phyloP scores from a whole-genome alignment of 2,797 vertebrate species.

The Cichlasoma orientale region DNA sequence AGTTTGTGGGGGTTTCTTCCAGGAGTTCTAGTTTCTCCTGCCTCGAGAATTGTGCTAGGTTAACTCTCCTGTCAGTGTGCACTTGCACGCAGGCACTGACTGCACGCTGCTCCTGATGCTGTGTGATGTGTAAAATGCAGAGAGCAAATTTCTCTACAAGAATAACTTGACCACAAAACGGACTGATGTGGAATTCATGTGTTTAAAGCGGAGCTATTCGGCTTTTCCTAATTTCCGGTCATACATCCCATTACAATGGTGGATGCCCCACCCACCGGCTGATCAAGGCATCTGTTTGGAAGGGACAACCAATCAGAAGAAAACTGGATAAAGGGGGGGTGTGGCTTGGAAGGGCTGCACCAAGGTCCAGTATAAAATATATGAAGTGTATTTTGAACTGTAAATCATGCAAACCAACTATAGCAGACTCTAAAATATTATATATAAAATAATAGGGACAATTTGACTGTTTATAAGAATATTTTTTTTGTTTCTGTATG shows the following conservation, averaged over 20 bases:
- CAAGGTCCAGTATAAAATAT: not conserved
- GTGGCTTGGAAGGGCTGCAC: not conserved
- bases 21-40: not conserved
- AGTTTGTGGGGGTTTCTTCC: not conserved
- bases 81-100: not conserved
- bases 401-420: no score
- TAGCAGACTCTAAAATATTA: no score
- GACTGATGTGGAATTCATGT: not conserved
- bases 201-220: not conserved
- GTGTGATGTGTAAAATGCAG: not conserved
- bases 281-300: not conserved
- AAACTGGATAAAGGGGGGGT: not conserved
- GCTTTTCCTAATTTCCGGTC: not conserved
- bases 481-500: no score
- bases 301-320: not conserved
- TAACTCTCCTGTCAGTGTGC: not conserved
- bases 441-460: no score
- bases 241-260: not conserved
- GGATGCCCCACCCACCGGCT: not conserved
- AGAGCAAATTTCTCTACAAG: not conserved
- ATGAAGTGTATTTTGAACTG: not conserved
- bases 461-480: no score
- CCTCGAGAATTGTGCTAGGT: not conserved
- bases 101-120: not conserved
- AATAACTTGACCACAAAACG: not conserved